Base-by-base conservation (phyloP, 2,888 invertebrate species). In the Sarcophaga carnaria region DNA sequence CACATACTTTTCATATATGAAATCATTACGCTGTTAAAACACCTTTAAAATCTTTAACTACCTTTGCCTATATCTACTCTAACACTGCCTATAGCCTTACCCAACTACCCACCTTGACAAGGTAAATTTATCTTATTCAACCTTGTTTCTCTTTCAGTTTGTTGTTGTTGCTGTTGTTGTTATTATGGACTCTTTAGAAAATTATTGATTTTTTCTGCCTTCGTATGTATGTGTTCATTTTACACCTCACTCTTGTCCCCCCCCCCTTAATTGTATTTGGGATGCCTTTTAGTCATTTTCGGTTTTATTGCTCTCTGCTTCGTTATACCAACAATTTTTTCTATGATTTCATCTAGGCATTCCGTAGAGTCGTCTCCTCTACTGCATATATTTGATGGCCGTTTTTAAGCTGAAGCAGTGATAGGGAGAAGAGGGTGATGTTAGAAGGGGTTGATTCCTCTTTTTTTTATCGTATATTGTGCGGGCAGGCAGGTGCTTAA, bases 321-420 rank as follows among this genome's bases (percentile, higher is more conserved):
- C 49, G 14, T 66, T 76, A 63, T 81, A 49, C 20, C 25, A 47
- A 59, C 59, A 70, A 60, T 80, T 66, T 62, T 69, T 83, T 84
- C 60, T 76, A 87, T 87, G 78, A 87, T 84, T 87, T 81, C 81
- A 87, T 87, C 87, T 84, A 87, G 75, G 69, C 71, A 66, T 82
- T 63, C 54, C 25, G 71, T 25, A 60, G 67, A 64, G 20, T 6
- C 67, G n/a, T 62, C 76, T 80, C 60, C 66, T 76, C 70, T 72
- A 37, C 10, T 37, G 37, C 8, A 37, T 37, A 59, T 72, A 8
- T 62, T 62, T 54, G 14, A 17, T 54, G 54, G 54, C 0, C 17
- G 54, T 54, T 54, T 3, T 54, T 14, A 54, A 54, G 17, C 54
- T 54, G 4, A 54, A 54, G 4, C 14, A 54, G 0, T 12, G 14